Percentiles rank a stretch among this genome's conserved stretches.
Conservation (phyloP, 2,888 invertebrate species). For the Nymphalis polychloros region DNA sequence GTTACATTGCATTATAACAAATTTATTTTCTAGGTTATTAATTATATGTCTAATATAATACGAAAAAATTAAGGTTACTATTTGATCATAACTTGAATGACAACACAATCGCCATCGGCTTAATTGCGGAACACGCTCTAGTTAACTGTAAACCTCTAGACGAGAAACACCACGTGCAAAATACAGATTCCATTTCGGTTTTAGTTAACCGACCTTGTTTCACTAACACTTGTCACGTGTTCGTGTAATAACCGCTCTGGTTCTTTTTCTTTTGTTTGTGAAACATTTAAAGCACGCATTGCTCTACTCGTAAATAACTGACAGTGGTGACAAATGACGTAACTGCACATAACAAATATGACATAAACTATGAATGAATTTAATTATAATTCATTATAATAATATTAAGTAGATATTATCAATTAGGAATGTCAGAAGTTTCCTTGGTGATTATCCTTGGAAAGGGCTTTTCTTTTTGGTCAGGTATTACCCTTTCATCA, state of each 20-base stretch:
- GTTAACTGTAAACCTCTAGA: background rate
- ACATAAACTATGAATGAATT: background rate
- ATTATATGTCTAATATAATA: too few relatives aligned
- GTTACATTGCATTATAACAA: too few relatives aligned
- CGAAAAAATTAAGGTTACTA: too few relatives aligned
- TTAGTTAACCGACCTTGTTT: slow-evolving; percentile 20
- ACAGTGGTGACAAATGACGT: background rate
- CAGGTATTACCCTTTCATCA: too few relatives aligned
- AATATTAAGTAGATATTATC: too few relatives aligned
- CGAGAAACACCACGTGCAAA: background rate
- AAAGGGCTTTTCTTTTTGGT: background rate
- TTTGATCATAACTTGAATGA: background rate
- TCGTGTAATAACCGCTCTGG: slow-evolving; percentile 15
- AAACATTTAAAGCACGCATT: slow-evolving; percentile 19
- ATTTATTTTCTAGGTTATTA: too few relatives aligned
- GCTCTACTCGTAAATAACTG: slow-evolving; percentile 15
- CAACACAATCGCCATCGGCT: background rate
- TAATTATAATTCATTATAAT: background rate
- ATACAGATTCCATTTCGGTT: background rate
- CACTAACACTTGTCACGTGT: slow-evolving; percentile 7
- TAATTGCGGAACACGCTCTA: background rate
- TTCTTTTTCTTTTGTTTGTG: slow-evolving; percentile 11
- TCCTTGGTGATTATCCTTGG: too few relatives aligned
- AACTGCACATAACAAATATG: background rate
- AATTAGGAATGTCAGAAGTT: too few relatives aligned